Evolutionary conservation across 1,140 invertebrate genomes (phyloP).

Genomic region (Macrotrachela quadricornifera): DNA sequence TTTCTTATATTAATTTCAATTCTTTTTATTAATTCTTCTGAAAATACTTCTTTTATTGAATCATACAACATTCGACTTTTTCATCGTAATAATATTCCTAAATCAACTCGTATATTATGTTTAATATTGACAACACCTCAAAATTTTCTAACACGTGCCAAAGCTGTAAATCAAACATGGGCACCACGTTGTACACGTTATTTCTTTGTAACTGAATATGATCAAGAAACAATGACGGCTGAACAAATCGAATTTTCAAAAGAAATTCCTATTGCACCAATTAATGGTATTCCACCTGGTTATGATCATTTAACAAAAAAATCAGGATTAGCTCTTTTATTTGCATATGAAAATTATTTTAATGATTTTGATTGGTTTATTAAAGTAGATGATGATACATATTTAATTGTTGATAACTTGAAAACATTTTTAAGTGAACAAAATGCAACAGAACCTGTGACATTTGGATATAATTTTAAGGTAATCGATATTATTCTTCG

Average conservation of each 20-base stretch:
- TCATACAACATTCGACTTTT: no score
- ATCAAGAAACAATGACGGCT: background rate
- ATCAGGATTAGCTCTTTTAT: slow-evolving; percentile 29
- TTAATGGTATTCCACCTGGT: no score
- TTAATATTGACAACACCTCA: slow-evolving; percentile 1
- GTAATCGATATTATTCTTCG: no score
- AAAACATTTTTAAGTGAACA: slow-evolving; percentile 17
- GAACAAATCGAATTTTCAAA: no score
- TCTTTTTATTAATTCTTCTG: no score
- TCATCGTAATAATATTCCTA: background rate
- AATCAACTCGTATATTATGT: background rate
- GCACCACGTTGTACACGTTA: background rate
- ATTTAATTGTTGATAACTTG: slow-evolving; percentile 35
- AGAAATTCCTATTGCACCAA: no score
- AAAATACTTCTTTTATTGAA: no score
- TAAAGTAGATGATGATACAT: slow-evolving; percentile 61
- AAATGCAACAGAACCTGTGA: slow-evolving; percentile 11
- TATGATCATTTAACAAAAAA: slow-evolving; percentile 13
- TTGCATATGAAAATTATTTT: slow-evolving; percentile 44
- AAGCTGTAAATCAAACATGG: slow-evolving; percentile 2
- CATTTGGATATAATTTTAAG: slow-evolving; percentile 18
- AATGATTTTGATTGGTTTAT: slow-evolving; percentile 20
- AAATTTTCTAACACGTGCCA: background rate
- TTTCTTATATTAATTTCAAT: no score
- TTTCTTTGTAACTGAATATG: background rate